A percentile compares a stretch with the other conserved stretches of the same genome.
Conservation (phyloP, 2,888 invertebrate species). For the Torymus texanus region DNA sequence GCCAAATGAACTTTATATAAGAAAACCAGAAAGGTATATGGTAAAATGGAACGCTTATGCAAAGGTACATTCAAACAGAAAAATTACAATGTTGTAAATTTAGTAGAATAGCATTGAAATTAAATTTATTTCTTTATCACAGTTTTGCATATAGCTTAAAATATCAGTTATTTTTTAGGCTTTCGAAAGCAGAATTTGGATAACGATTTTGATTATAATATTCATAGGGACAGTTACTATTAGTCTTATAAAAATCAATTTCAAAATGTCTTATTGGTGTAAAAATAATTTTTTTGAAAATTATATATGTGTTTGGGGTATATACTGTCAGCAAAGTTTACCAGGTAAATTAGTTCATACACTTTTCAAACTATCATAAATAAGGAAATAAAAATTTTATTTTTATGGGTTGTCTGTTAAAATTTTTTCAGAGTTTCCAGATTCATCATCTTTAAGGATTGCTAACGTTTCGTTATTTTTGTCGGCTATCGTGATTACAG, state of each 20-base stretch:
- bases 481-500: conserved; percentile 1
- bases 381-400: neutral
- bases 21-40: conserved; percentile 38
- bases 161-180: conserved; percentile 2
- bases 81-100: neutral
- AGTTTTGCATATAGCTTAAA: neutral
- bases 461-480: conserved; percentile 21
- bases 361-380: neutral
- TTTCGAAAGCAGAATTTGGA: conserved; percentile 9
- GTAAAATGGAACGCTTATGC: conserved; percentile 66
- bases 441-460: conserved; percentile 24
- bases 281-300: too few species aligned
- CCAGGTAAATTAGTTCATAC: conserved; percentile 6
- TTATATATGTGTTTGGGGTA: too few species aligned
- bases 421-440: conserved; percentile 14
- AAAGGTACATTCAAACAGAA: conserved; percentile 57
- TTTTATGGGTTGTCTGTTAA: neutral
- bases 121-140: neutral
- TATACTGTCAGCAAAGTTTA: conserved; percentile 32
- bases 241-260: too few species aligned
- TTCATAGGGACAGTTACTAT: too few species aligned
- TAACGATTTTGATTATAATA: neutral
- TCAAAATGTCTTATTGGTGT: too few species aligned
- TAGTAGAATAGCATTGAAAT: neutral
- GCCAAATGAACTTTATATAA: conserved; percentile 60